Evolutionary conservation across 2,113 vertebrate species (phyloP).

Genomic region (Herpetotheres cachinnans): DNA sequence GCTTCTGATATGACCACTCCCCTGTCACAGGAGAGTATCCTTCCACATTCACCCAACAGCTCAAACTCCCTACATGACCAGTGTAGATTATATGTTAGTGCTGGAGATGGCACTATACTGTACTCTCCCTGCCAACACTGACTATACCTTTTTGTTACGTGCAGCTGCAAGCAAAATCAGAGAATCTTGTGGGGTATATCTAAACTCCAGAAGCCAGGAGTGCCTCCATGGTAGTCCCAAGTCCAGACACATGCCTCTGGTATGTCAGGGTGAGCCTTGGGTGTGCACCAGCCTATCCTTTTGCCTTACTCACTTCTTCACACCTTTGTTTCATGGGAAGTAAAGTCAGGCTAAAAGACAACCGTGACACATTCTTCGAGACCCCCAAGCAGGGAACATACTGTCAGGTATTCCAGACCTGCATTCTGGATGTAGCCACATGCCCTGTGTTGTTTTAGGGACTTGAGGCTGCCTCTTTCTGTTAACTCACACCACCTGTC

Average conservation of each 20-base stretch:
- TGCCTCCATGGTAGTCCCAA: background rate
- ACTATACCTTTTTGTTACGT: background rate
- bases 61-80: fast-evolving
- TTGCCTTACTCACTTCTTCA: background rate
- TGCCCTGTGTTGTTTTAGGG: background rate
- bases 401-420: background rate
- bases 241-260: background rate
- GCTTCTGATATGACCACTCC: background rate
- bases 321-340: background rate
- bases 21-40: background rate
- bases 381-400: background rate
- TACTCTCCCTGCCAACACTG: background rate
- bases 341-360: background rate
- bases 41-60: background rate
- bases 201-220: background rate
- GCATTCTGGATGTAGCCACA: background rate
- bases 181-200: background rate
- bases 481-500: background rate
- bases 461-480: background rate
- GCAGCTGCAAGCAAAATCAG: background rate
- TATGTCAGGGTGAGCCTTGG: background rate
- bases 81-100: background rate
- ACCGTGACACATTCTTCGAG: background rate
- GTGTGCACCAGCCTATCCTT: background rate
- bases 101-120: background rate